Evolutionary conservation across 2,888 invertebrate species (phyloP).

Genomic region (Lydus trimaculatus): DNA sequence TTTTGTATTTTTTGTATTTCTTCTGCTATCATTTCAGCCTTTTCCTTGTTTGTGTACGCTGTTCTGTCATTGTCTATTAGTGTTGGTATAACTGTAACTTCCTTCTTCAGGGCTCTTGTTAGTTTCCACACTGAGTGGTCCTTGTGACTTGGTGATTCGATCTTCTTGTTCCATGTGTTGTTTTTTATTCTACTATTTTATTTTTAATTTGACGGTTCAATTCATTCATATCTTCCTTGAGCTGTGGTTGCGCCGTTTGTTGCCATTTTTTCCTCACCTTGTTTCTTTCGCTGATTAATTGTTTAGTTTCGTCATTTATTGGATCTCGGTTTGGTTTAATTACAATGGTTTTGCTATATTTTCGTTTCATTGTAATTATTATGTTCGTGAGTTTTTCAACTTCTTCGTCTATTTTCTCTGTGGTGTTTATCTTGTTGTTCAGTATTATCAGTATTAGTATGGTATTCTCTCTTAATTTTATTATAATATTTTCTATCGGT

Average conservation of each 20-base stretch:
- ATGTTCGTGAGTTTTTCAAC: constrained; percentile 10
- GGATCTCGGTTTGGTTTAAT: not conserved
- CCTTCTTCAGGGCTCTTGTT: not conserved
- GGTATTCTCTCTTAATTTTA: not conserved
- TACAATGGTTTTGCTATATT: not conserved
- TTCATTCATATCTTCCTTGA: not conserved
- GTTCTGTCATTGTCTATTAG: not conserved
- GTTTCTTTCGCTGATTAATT: constrained; percentile 8
- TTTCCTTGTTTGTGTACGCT: not conserved
- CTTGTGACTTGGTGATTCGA: not conserved
- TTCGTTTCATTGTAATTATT: not conserved
- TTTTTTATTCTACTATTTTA: not conserved
- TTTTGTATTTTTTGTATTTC: constrained; percentile 2
- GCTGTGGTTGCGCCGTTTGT: not conserved
- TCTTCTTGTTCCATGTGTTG: not conserved
- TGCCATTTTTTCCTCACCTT: constrained; percentile 11
- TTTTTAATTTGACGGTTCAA: not conserved
- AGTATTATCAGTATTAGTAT: not conserved
- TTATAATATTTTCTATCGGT: not conserved
- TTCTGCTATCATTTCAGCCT: constrained; percentile 3
- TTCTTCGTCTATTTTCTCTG: constrained; percentile 10
- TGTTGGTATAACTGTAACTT: not conserved
- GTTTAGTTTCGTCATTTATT: constrained; percentile 2
- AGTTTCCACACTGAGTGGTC: constrained; percentile 9
- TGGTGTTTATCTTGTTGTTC: constrained; percentile 11